phyloP scores from a whole-genome alignment of 2,797 vertebrate genomes.

The Manis pentadactyla region DNA sequence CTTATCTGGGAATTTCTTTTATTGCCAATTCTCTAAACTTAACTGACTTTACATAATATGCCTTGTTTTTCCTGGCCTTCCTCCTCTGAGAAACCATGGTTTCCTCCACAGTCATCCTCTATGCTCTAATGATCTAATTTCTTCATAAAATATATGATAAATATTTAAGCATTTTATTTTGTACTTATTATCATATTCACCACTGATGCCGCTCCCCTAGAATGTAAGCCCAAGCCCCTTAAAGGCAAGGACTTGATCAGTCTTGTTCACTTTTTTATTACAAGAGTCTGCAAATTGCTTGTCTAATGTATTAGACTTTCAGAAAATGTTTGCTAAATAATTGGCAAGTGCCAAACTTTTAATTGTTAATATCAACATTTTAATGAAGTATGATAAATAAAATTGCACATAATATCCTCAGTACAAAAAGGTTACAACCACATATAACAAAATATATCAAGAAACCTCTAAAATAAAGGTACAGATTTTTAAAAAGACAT shows the following conservation, averaged over 20 bases:
- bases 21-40: not conserved
- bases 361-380: not conserved
- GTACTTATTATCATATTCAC: not conserved
- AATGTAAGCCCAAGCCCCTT: not conserved
- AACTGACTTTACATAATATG: not conserved
- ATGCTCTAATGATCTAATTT: not conserved
- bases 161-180: not conserved
- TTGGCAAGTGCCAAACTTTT: not conserved
- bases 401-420: not conserved
- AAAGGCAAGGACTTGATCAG: not conserved
- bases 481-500: not conserved
- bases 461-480: not conserved
- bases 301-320: not conserved
- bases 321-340: not conserved
- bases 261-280: not conserved
- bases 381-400: not conserved
- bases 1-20: not conserved
- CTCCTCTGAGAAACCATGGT: not conserved
- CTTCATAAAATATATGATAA: not conserved
- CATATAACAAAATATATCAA: not conserved
- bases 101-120: not conserved
- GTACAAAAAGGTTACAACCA: not conserved
- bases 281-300: not conserved
- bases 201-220: rapidly evolving
- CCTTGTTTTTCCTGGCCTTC: not conserved